Base-by-base conservation (phyloP, 92 coral and sea anemone species). In the Paragorgia papillata region DNA sequence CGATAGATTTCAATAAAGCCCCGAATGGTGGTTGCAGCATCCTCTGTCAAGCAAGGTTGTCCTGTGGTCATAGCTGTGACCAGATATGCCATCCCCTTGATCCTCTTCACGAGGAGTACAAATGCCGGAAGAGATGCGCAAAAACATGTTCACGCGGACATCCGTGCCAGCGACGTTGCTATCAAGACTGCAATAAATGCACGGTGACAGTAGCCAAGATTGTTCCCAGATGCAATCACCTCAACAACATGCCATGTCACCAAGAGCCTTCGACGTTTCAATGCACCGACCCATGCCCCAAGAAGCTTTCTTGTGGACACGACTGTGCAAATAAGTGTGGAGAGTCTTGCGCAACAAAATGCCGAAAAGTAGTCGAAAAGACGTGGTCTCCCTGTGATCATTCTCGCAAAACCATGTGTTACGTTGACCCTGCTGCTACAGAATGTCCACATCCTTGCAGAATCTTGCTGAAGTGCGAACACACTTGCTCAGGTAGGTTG, bases 61-160 rank as follows among this genome's bases (percentile, higher is more conserved):
- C 51, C 25, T 92, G 97, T 66, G 97, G 97, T 21, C 97, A 92
- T 68, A 65, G 22, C 69, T 92, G 97, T 53, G 87, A 82, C 63
- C 75, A 82, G 91, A 88, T 86, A 0, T 93, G 97, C 55, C 97
- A 93, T 73, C 96, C 97, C 2, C 82, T 71, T 10, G 97, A 93
- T 65, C 92, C 91, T 15, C 66, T 83, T 15, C 97, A 93, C 55
- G 31, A 48, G 33, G 96, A 90, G 57, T 93, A 93, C 88, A 31
- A 55, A n/a, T 93, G 96, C 50, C 59, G 80, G 17, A 81, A 93
- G 62, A 81, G 80, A 9, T 93, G 97, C 51, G 41, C 92, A 19
- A 91, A 82, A 69, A 75, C 55, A 50, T 92, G 97, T 53, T 32
- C 35, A 8, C 75, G 21, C 9, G 82, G 62, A 7, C 97, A 92